These are phyloP conservation scores for Peromyscus maniculatus DNA, from an alignment of 2,113 vertebrate genomes.

Conservation along the genomic window DNA sequence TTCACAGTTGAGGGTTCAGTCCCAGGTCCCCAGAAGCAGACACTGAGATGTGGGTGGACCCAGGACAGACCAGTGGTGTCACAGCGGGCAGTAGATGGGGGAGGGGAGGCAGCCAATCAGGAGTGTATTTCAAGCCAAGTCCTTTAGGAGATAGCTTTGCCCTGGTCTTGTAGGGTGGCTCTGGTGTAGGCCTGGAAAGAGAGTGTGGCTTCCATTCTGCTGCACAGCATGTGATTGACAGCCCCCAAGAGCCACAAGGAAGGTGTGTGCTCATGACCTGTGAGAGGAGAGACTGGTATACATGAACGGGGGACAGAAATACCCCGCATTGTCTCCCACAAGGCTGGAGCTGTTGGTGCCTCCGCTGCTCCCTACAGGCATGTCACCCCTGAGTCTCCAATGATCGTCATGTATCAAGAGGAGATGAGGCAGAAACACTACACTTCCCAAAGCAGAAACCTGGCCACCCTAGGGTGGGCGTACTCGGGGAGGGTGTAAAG, in stretches of 20 bases:
- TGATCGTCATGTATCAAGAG: neutral
- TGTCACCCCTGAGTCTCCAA: neutral
- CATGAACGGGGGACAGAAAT: neutral
- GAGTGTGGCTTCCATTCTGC: neutral
- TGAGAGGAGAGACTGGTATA: neutral
- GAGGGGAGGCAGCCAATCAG: neutral
- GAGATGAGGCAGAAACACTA: neutral
- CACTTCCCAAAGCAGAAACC: neutral
- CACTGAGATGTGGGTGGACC: neutral
- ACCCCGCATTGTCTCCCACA: fast-evolving
- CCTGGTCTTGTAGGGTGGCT: too few relatives aligned
- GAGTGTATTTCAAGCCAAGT: neutral
- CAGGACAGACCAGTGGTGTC: neutral
- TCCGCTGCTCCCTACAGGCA: constrained; percentile 61
- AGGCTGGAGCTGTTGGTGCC: neutral
- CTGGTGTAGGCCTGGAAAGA: neutral
- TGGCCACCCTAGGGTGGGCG: neutral
- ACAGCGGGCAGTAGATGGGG: fast-evolving
- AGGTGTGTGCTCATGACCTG: neutral
- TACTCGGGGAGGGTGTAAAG: neutral
- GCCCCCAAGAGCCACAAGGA: neutral
- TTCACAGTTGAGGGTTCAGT: neutral
- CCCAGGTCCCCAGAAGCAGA: neutral
- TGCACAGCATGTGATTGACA: neutral
- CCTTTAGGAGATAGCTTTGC: neutral